Evolutionary conservation across 2,888 invertebrate genomes (phyloP), one percentile per base, ranked within the genome.

Genomic region (Gryllus longicercus): DNA sequence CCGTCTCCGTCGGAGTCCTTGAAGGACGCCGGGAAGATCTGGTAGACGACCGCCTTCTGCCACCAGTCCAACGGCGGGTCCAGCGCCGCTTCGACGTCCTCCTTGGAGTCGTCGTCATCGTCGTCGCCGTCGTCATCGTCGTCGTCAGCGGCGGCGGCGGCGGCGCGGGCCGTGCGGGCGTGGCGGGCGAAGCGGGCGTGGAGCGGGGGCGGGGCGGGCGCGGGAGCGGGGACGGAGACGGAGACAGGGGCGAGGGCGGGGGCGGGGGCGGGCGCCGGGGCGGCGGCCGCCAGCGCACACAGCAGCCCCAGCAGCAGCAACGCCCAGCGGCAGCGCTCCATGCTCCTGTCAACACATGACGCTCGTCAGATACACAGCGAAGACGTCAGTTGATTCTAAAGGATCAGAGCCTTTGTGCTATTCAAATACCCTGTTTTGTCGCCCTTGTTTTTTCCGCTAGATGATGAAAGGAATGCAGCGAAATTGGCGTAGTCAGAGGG

Each of bases 241-340:
- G 63, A 10, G n/a, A 14, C 63, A 14, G 16, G 12, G 63, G 63
- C 63, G 63, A 4, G 14, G 63, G 4, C 16, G 63, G 3, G 4
- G 63, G 16, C 16, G 14, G 14, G 63, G 16, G n/a, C 16, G 16
- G 63, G 63, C 63, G 63, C 63, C 16, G 63, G 63, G 63, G 63
- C 63, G 8, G 14, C 63, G 14, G 63, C 63, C 63, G 63, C 63
- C 63, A 63, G 63, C 16, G 16, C n/a, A n/a, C 14, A 14, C 63
- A 63, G 63, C 63, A 63, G 63, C 63, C 63, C 63, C 63, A 63
- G 63, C 63, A 63, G 63, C 3, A 63, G n/a, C 63, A 63, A 63
- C 63, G 63, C 63, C 63, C 63, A 63, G 5, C 63, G n/a, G 16
- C 63, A n/a, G n/a, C 63, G 63, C 63, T 63, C 63, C 63, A 63